phyloP scores from a whole-genome alignment of 30 jellyfish, hydroid and myxozoan genomes.

The Mastigias papua region DNA sequence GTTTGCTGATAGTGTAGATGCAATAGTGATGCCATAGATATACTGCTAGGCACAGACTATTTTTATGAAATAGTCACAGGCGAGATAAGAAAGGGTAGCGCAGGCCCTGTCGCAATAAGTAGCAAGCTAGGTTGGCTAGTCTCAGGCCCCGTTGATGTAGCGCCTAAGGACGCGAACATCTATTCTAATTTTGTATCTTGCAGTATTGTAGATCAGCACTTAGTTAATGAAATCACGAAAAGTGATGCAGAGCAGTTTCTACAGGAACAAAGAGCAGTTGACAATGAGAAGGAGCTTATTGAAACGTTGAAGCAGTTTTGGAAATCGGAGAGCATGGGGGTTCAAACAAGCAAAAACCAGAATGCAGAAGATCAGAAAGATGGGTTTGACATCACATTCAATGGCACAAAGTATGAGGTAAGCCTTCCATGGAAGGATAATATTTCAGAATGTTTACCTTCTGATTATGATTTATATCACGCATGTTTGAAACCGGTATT shows the following conservation, averaged over 20 bases:
- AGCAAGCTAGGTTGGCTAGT: constrained; percentile 44
- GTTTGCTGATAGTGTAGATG: neutral
- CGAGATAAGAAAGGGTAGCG: constrained; percentile 22
- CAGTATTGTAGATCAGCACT: neutral
- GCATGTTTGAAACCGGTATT: neutral
- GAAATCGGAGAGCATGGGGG: constrained; percentile 49
- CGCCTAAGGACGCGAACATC: neutral
- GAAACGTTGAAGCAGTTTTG: constrained; percentile 54
- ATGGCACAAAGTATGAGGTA: constrained; percentile 48
- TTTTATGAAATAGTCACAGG: neutral
- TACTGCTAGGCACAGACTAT: neutral
- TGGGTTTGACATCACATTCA: constrained; percentile 36
- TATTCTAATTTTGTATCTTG: neutral
- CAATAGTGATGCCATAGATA: neutral
- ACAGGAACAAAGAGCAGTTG: neutral
- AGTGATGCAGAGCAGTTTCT: neutral
- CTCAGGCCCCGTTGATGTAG: constrained; percentile 12
- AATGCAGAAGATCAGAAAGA: neutral
- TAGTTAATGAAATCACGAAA: neutral
- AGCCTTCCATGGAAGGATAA: constrained; percentile 58
- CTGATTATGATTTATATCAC: constrained; percentile 34
- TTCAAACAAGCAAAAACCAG: neutral
- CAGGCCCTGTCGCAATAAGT: constrained; percentile 35
- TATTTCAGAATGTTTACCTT: constrained; percentile 41
- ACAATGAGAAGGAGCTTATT: constrained; percentile 12